These are phyloP conservation scores for Chitala chitala DNA, from an alignment of 2,113 vertebrate species.

Conservation along the genomic window DNA sequence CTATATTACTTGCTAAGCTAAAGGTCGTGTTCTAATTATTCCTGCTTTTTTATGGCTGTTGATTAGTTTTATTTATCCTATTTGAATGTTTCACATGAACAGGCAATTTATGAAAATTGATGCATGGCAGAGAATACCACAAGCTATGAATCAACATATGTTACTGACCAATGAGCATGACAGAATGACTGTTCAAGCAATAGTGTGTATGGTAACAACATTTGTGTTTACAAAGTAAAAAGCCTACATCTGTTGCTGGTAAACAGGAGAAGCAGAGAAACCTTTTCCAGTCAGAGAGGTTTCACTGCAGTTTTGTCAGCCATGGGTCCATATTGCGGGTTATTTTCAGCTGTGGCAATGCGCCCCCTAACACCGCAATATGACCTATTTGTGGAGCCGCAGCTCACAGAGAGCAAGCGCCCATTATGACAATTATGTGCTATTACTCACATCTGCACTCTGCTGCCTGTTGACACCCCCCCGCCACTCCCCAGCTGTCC, in stretches of 20 bases:
- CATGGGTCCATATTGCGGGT: neutral
- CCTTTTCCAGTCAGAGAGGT: neutral
- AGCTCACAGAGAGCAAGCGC: constrained; percentile 18
- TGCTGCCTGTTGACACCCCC: constrained; percentile 35
- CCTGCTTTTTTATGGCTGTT: neutral
- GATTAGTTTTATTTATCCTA: neutral
- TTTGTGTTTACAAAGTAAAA: neutral
- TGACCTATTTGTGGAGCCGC: constrained; percentile 39
- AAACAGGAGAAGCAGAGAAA: neutral
- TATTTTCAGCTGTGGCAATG: constrained; percentile 20
- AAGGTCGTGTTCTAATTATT: no score
- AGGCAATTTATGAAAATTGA: neutral
- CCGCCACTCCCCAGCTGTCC: constrained; percentile 20
- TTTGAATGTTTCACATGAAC: neutral
- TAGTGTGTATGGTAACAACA: neutral
- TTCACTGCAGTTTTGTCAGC: neutral
- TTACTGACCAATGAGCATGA: neutral
- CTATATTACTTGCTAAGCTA: no score
- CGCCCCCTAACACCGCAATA: constrained; percentile 29
- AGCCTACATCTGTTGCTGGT: neutral
- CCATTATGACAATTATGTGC: constrained; percentile 27
- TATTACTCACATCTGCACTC: constrained; percentile 19
- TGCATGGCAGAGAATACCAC: neutral
- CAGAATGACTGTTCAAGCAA: neutral
- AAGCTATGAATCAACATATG: neutral